These are phyloP conservation scores for Chironomus striatipennis DNA, from an alignment of 1,140 invertebrate genomes.

Conservation along the genomic window DNA sequence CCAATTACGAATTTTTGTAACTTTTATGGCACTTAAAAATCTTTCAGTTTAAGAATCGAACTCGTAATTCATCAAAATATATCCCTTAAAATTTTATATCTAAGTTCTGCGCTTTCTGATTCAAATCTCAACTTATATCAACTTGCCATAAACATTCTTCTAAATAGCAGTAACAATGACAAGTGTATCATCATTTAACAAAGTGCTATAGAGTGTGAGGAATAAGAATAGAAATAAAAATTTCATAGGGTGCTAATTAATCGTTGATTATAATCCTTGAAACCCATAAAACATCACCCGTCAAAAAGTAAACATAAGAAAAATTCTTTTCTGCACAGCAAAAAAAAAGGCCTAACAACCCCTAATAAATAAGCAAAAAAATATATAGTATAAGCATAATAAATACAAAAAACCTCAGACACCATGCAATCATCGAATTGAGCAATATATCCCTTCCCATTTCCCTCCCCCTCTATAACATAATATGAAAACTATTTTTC, in stretches of 20 bases:
- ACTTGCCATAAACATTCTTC: no score
- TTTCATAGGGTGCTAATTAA: slow-evolving; percentile 19
- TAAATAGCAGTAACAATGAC: background rate
- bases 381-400: background rate
- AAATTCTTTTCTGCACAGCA: background rate
- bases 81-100: no score
- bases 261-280: slow-evolving; percentile 19
- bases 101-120: no score
- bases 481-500: background rate
- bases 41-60: no score
- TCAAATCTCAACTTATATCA: no score
- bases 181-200: background rate
- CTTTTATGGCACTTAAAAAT: no score
- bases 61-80: no score
- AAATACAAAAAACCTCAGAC: slow-evolving; percentile 17
- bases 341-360: background rate
- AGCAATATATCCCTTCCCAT: background rate
- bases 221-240: background rate
- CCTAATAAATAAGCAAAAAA: no score
- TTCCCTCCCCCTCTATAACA: background rate
- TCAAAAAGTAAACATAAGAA: slow-evolving; percentile 10
- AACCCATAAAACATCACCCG: slow-evolving; percentile 22
- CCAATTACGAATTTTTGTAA: no score
- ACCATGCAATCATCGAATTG: slow-evolving; percentile 21
- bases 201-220: no score